Conservation (phyloP, 2,888 invertebrate species). For the Tinea pellionella region DNA sequence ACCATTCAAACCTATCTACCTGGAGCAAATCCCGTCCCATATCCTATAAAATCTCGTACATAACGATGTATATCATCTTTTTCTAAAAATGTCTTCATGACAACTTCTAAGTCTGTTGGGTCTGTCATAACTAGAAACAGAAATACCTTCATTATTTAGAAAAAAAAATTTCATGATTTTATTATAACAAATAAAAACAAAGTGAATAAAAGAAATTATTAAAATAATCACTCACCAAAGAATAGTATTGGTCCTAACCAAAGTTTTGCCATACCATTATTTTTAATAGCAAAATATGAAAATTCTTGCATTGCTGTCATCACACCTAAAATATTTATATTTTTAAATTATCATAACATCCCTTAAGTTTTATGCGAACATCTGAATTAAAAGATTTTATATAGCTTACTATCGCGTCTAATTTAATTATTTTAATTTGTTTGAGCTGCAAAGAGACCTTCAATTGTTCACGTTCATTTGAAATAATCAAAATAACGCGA, state of each 20-base stretch:
- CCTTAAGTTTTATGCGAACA: too few species aligned
- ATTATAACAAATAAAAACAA: not conserved
- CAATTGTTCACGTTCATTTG: too few species aligned
- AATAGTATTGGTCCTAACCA: conserved; percentile 48
- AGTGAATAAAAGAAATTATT: not conserved
- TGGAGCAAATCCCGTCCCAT: conserved; percentile 25
- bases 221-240: conserved; percentile 26
- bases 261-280: conserved; percentile 33
- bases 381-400: too few species aligned
- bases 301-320: conserved; percentile 34
- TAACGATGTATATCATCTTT: conserved; percentile 15
- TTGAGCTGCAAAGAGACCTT: too few species aligned
- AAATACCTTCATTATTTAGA: not conserved
- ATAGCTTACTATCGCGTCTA: too few species aligned
- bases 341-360: too few species aligned
- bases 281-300: conserved; percentile 37
- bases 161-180: too few species aligned
- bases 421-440: too few species aligned
- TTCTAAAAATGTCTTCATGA: conserved; percentile 20
- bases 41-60: conserved; percentile 20
- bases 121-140: conserved; percentile 5
- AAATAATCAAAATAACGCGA: too few species aligned
- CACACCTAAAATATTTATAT: conserved; percentile 51
- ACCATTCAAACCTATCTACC: conserved; percentile 1
- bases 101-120: conserved; percentile 18